These are phyloP conservation scores for Anolis carolinensis DNA, from an alignment of 2,113 vertebrate species.

Conservation along the genomic window DNA sequence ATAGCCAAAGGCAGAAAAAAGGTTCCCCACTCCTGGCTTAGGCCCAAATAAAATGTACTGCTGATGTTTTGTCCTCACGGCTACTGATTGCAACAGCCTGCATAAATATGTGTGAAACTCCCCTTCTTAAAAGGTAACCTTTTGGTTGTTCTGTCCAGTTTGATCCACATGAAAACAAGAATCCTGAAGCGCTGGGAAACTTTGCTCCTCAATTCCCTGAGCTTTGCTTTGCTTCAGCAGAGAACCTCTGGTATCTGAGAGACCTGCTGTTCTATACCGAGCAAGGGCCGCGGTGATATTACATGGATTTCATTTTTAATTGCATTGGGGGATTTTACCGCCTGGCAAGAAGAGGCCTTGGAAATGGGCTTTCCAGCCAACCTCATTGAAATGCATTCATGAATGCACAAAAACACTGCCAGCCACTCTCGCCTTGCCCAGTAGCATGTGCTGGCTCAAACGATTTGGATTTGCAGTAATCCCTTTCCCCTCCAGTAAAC, in stretches of 20 bases:
- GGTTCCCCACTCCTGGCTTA: too few species aligned
- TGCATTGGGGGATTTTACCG: conserved; percentile 53
- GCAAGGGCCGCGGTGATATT: conserved; percentile 40
- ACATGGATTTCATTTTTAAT: conserved; percentile 65
- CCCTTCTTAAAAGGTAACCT: neutral
- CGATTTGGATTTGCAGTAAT: conserved; percentile 51
- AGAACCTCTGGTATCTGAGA: conserved; percentile 24
- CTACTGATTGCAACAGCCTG: too few species aligned
- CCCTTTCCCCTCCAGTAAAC: conserved; percentile 54
- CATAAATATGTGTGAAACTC: too few species aligned
- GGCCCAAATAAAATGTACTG: too few species aligned
- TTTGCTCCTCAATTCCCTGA: conserved; percentile 27
- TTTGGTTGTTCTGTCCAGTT: neutral
- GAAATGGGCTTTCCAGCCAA: conserved; percentile 34
- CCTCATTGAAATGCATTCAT: conserved; percentile 62
- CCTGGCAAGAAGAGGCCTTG: conserved; percentile 51
- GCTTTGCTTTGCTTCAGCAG: conserved; percentile 2
- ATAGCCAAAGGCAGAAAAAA: too few species aligned
- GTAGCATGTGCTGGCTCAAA: conserved; percentile 48
- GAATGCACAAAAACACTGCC: conserved; percentile 46
- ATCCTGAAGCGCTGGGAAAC: neutral
- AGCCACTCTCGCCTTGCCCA: conserved; percentile 19
- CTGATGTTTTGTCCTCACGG: too few species aligned
- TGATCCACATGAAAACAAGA: conserved; percentile 3
- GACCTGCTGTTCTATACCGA: conserved; percentile 20